Evolutionary conservation across 2,113 vertebrate genomes (phyloP), one percentile per base, ranked within the genome.

Genomic region (Datnioides undecimradiatus): DNA sequence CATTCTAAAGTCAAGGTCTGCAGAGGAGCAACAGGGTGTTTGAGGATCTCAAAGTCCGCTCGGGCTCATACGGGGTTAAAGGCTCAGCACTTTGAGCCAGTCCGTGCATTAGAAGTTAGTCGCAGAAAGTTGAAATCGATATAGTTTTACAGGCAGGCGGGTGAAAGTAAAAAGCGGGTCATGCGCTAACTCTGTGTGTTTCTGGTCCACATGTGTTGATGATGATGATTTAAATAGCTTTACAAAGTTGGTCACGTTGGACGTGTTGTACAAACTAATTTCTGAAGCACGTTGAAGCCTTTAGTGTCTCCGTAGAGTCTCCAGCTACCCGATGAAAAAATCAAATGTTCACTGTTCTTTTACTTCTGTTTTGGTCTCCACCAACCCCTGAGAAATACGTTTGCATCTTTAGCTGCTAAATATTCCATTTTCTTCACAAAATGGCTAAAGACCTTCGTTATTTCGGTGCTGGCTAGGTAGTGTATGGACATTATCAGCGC

Each of bases 101-200:
- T 43, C 46, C 46, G 52, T 67, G 62, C 54, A 49, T 73, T 48
- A 57, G 49, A 79, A 78, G 80, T 77, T 65, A 25, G 27, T 10
- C 23, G 8, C 36, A 65, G 41, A 31, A 33, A 41, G 55, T 62
- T 75, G 1, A 72, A 31, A 16, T 38, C 43, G 14, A 27, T 6
- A 9, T 21, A 1, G 13, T 25, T 49, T 27, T n/a, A 19, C 31
- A 58, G 49, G 45, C 29, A 45, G 38, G 12, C 38, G 19, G 48
- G 16, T 17, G 1, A 52, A 8, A 33, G 43, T 48, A 31, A 52
- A 34, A 40, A 38, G 60, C 0, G 25, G 4, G 48, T 13, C 11
- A 38, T 2, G 21, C 14, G 25, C 34, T 55, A 21, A 7, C 23
- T 71, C 21, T 46, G 31, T 10, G 17, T 21, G 65, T 19, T 59